Evolutionary conservation across 2,888 invertebrate genomes (phyloP), one percentile per base, ranked within the genome.

Genomic region (Tenodera sinensis): DNA sequence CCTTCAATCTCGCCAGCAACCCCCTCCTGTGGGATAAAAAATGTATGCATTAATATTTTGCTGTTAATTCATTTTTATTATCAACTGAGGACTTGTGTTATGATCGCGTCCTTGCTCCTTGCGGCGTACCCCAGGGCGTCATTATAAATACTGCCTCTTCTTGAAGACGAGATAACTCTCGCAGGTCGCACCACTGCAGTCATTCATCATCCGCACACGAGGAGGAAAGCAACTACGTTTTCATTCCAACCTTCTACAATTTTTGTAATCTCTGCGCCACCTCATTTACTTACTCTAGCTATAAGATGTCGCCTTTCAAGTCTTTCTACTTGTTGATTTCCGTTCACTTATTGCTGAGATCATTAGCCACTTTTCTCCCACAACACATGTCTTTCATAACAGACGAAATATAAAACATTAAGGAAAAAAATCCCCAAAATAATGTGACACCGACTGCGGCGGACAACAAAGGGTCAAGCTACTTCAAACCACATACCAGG

Each of bases 1-100:
- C 83, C 83, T 88, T 88, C 34, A 83, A 88, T 88, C 84, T 88
- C 47, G 28, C 88, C 4, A 12, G 81, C 28, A 83, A 20, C 81
- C 54, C 54, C 54, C 20, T 71, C 54, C 54, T 71, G 54, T 20
- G 54, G 54, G 54, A 71, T 71, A 71, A 54, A 87, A 87, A 87
- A 83, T 83, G 34, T 83, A 87, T 87, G 87, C 90, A 89, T 90
- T 90, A 89, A 86, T 90, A 90, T 89, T 91, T 90, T 89, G 88
- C 89, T 89, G 90, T 90, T 90, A 90, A 90, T 90, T 90, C 90
- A 90, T 90, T 90, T 90, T 90, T 90, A 90, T 90, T 90, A 90
- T 90, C 90, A 89, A 87, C 90, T 42, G 89, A 90, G 90, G 90
- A 90, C 42, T 90, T 89, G 88, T 90, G 85, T 54, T 88, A 85